Evolutionary conservation across 1,140 invertebrate species (phyloP).

Genomic region (Grapholita molesta): DNA sequence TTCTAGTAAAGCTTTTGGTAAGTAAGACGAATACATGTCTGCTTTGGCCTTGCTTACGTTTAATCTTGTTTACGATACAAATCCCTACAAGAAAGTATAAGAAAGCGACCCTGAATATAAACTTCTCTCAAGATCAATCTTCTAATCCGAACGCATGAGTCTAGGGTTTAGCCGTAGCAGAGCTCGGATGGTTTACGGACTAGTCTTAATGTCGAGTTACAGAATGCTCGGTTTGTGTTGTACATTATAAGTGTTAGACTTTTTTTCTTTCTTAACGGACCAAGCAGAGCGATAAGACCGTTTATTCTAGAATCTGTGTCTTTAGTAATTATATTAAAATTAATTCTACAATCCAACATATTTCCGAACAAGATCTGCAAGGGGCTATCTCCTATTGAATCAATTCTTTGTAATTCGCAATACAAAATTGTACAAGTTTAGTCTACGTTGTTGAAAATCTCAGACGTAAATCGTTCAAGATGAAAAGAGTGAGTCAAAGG

Average conservation of each 20-base stretch:
- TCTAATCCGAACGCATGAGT: slow-evolving; percentile 18
- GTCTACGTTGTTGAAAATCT: slow-evolving; percentile 34
- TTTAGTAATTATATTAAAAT: not conserved
- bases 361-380: not conserved
- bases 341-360: not conserved
- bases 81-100: slow-evolving; percentile 39
- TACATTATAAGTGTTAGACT: too few species aligned
- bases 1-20: not conserved
- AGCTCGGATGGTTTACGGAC: not conserved
- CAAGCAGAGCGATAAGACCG: too few species aligned
- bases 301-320: too few species aligned
- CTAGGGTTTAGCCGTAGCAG: slow-evolving; percentile 15
- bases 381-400: not conserved
- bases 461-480: slow-evolving; percentile 33
- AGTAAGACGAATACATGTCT: slow-evolving; percentile 17
- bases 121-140: slow-evolving; percentile 28
- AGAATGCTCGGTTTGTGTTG: not conserved
- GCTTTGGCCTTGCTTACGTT: slow-evolving; percentile 26
- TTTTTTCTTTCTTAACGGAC: too few species aligned
- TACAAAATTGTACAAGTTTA: slow-evolving; percentile 23
- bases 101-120: slow-evolving; percentile 35
- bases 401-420: slow-evolving; percentile 19
- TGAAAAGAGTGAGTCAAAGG: slow-evolving; percentile 37
- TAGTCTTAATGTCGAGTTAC: not conserved
- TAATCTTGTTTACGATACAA: slow-evolving; percentile 44